Base-by-base conservation (phyloP, 1,140 invertebrate species). In the Penaeus vannamei region DNA sequence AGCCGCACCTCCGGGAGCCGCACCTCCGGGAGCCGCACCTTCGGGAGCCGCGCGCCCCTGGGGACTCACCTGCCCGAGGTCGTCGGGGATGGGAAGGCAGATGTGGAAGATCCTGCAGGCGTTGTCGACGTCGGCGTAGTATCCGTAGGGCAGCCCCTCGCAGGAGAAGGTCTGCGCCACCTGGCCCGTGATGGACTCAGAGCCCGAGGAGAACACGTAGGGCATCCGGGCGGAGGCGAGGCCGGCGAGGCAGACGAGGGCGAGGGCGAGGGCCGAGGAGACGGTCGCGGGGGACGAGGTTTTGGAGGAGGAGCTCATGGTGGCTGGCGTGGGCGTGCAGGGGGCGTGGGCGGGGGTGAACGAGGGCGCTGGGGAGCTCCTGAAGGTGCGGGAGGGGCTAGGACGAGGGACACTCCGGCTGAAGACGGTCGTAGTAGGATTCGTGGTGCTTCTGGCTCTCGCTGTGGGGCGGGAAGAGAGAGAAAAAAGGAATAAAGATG, bases 81-180 rank as follows among this genome's bases (percentile, higher is more conserved):
- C 90, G 61, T 90, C 89, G 20, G 53, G 86, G 36, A 91, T 90
- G 42, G 92, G 92, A 8, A 93, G 85, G 91, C 93, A 93, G 46
- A 93, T 92, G 88, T 93, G 93, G 92, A 93, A 93, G 82, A 93
- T 91, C 83, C 92, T 89, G 91, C 93, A 93, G 86, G 93, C 91
- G 91, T 93, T 93, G 84, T 92, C 92, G 14, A 93, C 91, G 85
- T 93, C 93, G 61, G 93, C 93, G 90, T 93, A 93, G 87, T 93
- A 93, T 2, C 93, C 93, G 84, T 92, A 92, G 14, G 84, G 79
- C 26, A 90, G 90, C 1, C 92, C 91, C 20, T 92, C 91, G 91
- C 93, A 93, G 61, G 86, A 88, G 90, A 93, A 93, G 60, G 87
- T 60, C 85, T 90, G 36, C 26, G 64, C 79, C 79, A 90, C 81